Evolutionary conservation across 30 jellyfish, hydroid and myxozoan species (phyloP), one percentile per base, ranked within the genome.

Genomic region (Pseudorhiza aurosa): DNA sequence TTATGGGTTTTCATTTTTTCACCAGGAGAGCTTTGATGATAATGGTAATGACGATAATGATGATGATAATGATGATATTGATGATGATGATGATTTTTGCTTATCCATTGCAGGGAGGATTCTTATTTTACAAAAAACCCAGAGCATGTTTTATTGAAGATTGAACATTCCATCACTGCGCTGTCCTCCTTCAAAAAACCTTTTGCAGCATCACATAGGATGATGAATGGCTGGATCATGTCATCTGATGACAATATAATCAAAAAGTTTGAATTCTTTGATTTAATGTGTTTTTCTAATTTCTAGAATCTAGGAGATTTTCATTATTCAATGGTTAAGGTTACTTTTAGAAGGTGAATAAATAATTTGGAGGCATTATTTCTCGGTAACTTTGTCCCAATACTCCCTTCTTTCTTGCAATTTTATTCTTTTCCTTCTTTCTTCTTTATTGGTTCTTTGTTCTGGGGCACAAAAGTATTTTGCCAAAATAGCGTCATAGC

Each of bases 141-240:
- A 8, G 98, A 92, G 53, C 85, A 85, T 57, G 98, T 86, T 29
- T 37, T 92, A 36, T 53, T 92, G 65, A 92, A 92, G 47, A 81
- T 92, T 31, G 98, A 92, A 55, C 98, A 92, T 58, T 92, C 98
- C 17, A 78, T 92, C 22, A 42, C 94, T 12, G 92, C 98, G 4
- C 72, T 85, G 39, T 51, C 75, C 2, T 73, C 76, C 1, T 27
- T 64, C 56, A 85, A 74, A 32, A 74, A 59, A 14, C 64, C 81
- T 0, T 59, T 83, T 56, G 76, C 98, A 10, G 95, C 95, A 11
- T 92, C 98, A 24, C 98, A 87, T 79, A 74, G 96, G 17, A 80
- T 72, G 95, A 92, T 92, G 98, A 77, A 56, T 57, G 98, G 98
- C 4, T 44, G 85, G 58, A 19, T 92, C n/a, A 43, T 71, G 0